Base-by-base conservation (phyloP, 2,113 vertebrate genomes). In the Gasterosteus nipponicus region DNA sequence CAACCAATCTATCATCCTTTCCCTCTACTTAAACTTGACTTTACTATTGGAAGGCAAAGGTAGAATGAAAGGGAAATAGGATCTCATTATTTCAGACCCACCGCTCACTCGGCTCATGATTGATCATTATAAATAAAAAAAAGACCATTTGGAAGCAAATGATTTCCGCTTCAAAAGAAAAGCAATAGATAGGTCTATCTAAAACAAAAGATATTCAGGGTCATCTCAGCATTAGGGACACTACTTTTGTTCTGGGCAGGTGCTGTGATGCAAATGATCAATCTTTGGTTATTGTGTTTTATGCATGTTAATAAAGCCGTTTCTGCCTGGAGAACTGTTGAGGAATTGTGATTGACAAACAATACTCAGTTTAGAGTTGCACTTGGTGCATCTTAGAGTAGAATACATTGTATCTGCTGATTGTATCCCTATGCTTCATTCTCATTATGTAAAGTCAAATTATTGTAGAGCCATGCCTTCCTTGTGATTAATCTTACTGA, bases 1-100 rank as follows among this genome's bases (percentile, higher is more conserved):
- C 77, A 85, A 79, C 78, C 68, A 82, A 88, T 91, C 75, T 82
- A 73, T 87, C 91, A 87, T 87, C 74, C 75, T 69, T 63, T 76
- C 66, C 75, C 62, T 74, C 62, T 74, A 78, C 86, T 91, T 84
- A 81, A 87, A 90, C 77, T 85, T 77, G 73, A 83, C 85, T 85
- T 80, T 80, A 87, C 80, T 46, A 73, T 75, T 82, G 81, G 74
- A 89, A 88, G 69, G 73, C 69, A 85, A 86, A 86, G 82, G 88
- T 79, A 88, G 86, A 85, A 86, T 86, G 81, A 88, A 89, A 90
- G 69, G 84, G 81, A 89, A 90, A 91, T 74, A 16, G 81, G 85
- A 92, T 90, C 90, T 93, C 91, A 90, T 94, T 94, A 94, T 92
- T 89, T 87, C 74, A 86, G 89, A 81, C 77, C 81, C 67, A 88